Percentiles rank a stretch among this genome's conserved stretches.
Evolutionary conservation across 2,888 invertebrate genomes (phyloP).

Genomic region (Crossocerus cetratus): DNA sequence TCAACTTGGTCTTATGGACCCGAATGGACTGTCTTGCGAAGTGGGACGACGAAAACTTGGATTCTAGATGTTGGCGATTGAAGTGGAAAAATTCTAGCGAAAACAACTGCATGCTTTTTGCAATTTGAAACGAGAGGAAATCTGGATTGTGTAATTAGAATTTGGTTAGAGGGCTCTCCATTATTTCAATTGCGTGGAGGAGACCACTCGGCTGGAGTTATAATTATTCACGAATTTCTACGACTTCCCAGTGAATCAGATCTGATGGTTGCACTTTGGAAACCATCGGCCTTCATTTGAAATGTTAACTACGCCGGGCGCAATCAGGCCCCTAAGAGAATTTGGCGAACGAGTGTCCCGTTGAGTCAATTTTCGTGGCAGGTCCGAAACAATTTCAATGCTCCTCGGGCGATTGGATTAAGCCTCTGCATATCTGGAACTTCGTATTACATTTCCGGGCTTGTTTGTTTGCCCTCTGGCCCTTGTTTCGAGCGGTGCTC

Average conservation of each 20-base stretch:
- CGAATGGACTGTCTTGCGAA: no score
- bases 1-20: no score
- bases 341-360: slow-evolving; percentile 22
- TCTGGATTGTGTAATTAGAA: no score
- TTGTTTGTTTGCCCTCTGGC: slow-evolving; percentile 49
- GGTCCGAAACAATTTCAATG: slow-evolving; percentile 38
- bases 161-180: no score
- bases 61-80: no score
- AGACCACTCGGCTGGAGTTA: no score
- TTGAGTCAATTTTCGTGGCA: slow-evolving; percentile 42
- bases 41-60: no score
- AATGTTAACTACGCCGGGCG: slow-evolving; percentile 24
- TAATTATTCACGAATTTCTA: no score
- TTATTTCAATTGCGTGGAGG: no score
- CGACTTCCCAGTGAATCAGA: not conserved
- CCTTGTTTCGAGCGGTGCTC: slow-evolving; percentile 42
- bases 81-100: no score
- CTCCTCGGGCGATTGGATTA: slow-evolving; percentile 41
- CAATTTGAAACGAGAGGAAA: no score
- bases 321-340: slow-evolving; percentile 43
- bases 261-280: not conserved
- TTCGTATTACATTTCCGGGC: slow-evolving; percentile 59
- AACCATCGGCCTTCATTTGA: not conserved
- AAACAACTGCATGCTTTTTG: no score
- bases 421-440: slow-evolving; percentile 45